Evolutionary conservation across 2,888 invertebrate species (phyloP).

Genomic region (Chalcis sispes): DNA sequence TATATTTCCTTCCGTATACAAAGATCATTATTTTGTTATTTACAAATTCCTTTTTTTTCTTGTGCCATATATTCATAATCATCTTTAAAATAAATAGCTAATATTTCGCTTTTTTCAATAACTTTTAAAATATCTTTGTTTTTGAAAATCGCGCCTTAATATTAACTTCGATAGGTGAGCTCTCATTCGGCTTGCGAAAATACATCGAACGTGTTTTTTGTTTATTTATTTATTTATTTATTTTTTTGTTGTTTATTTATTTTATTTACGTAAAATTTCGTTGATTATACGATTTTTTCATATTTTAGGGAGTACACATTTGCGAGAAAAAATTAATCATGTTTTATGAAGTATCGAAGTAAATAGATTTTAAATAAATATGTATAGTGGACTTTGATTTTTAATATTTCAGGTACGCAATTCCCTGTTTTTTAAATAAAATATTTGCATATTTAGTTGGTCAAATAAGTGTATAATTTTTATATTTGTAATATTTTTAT

Average conservation of each 20-base stretch:
- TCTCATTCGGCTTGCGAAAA: conserved; percentile 39
- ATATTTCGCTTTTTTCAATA: conserved; percentile 17
- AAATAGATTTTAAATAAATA: conserved; percentile 18
- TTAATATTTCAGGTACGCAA: conserved; percentile 46
- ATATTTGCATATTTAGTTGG: not conserved
- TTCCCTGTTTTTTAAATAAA: conserved; percentile 35
- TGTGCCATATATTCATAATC: conserved; percentile 35
- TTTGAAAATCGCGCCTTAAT: conserved; percentile 46
- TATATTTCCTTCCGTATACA: conserved; percentile 53
- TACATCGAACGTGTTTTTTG: conserved; percentile 55
- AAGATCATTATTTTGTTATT: conserved; percentile 53
- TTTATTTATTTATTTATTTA: conserved; percentile 13
- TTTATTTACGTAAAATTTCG: conserved; percentile 45
- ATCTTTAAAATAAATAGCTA: conserved; percentile 18
- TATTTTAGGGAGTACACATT: not conserved
- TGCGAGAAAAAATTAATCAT: conserved; percentile 16
- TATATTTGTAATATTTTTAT: conserved; percentile 12
- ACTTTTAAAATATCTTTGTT: conserved; percentile 46
- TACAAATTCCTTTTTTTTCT: conserved; percentile 46
- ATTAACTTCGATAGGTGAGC: conserved; percentile 39
- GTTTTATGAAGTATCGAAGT: conserved; percentile 14
- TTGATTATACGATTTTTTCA: conserved; percentile 49
- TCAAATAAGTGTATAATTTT: conserved; percentile 22
- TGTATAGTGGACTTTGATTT: conserved; percentile 27
- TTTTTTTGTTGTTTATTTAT: conserved; percentile 3